Percentiles rank a stretch among this genome's conserved stretches.
Evolutionary conservation across 2,113 vertebrate genomes (phyloP).

Genomic region (Atrichornis clamosus): DNA sequence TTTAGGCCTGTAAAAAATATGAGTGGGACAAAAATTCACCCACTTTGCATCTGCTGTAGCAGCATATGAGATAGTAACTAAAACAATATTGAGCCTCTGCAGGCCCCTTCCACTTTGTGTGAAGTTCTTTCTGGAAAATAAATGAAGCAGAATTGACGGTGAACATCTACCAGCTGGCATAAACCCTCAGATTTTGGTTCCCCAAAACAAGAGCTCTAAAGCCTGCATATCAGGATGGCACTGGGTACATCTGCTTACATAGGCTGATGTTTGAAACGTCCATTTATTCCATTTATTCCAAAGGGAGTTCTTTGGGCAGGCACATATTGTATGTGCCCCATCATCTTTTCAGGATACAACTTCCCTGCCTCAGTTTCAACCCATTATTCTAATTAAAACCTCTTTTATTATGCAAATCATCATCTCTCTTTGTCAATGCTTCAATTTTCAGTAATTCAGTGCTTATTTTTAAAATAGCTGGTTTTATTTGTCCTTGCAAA

Average conservation of each 20-base stretch:
- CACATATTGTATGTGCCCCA: rapidly evolving
- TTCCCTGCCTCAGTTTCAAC: not conserved
- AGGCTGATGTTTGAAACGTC: not conserved
- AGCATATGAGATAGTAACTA: not conserved
- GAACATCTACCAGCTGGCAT: not conserved
- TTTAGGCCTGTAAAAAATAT: not conserved
- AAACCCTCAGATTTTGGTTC: not conserved
- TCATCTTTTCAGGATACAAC: not conserved
- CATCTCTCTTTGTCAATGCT: not conserved
- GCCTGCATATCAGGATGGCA: not conserved
- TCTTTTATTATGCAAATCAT: not conserved
- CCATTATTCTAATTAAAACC: not conserved
- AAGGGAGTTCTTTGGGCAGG: not conserved
- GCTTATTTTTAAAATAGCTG: not conserved
- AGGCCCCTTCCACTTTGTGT: not conserved
- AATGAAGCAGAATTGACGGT: not conserved
- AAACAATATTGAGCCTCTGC: not conserved
- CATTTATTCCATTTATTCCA: too few relatives aligned
- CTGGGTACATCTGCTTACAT: not conserved
- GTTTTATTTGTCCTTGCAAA: not conserved
- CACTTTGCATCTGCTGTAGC: not conserved
- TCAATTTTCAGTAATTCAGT: not conserved
- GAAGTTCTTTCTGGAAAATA: not conserved
- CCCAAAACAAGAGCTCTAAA: not conserved
- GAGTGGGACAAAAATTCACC: not conserved